Evolutionary conservation across 2,888 invertebrate genomes (phyloP), one percentile per base, ranked within the genome.

Genomic region (Pomacea canaliculata): DNA sequence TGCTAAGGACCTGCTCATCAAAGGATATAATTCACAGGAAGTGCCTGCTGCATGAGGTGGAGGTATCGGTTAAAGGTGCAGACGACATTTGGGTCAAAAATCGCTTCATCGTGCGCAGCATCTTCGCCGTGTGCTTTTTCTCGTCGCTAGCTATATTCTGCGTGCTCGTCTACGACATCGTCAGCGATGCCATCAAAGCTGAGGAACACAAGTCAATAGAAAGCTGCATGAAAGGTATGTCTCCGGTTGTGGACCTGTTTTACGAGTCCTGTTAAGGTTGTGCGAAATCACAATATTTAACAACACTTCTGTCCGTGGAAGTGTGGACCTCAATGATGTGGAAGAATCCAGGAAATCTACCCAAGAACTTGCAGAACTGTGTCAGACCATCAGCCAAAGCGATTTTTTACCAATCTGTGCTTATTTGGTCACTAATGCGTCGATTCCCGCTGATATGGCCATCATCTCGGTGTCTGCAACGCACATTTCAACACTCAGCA

Each of bases 121-220:
- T 80, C 71, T 76, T 79, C 60, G 73, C 74, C 2, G 76, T 80
- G n/a, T 77, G 77, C 37, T 70, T 70, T 4, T 18, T 80, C 16
- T 78, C 78, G 7, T 60, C 80, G 1, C 23, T 76, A 2, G 69
- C 75, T 8, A 77, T 80, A 59, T 76, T 80, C 63, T 66, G 70
- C n/a, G 63, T 78, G 9, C 76, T 80, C 16, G 76, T 80, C 62
- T 60, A 69, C 16, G 80, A 80, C 62, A 74, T 76, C 49, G 68
- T 80, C 27, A 37, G 51, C 4, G 80, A 80, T 27, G 73, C 48
- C 8, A 27, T 71, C 7, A 63, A 74, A 16, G 68, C 71, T 37
- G 16, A 63, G 48, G 13, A 37, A 8, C n/a, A 75, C 27, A 60
- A 51, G 4, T 19, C 37, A 7, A 63, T 75, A 59, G 71, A 66